Base-by-base conservation (phyloP, 2,797 vertebrate species). In the Borostomias antarcticus region DNA sequence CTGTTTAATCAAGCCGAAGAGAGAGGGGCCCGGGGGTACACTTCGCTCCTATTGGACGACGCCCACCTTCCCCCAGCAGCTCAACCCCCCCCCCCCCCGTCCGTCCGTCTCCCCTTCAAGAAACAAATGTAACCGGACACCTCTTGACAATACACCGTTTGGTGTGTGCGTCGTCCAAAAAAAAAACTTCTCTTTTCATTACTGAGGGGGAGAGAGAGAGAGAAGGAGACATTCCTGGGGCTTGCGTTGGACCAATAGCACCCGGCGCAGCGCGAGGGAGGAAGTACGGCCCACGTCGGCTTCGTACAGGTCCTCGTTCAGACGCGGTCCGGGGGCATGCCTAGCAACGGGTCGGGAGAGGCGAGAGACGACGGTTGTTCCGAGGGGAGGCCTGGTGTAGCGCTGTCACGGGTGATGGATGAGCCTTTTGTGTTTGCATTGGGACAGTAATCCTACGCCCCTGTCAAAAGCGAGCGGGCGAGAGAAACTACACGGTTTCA, bases 121-220 rank as follows among this genome's bases (percentile, higher is more conserved):
- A 77, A 21, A 79, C 67, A 63, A 68, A 77, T 63, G 66, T 47
- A 74, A 73, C 65, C 17, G 11, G 64, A 72, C 43, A 37, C 35
- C 48, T 54, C 47, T 3, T n/a, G 62, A 73, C 66, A 76, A 75
- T 72, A 52, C 66, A 61, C 66, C 72, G 81, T 83, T 85, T 88
- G 85, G 78, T 63, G 82, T 80, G 77, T 74, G 72, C 30, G 17
- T 57, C 0, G 5, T 77, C 76, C 79, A 85, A 81, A 84, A 43
- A 79, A 60, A 57, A 74, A 69, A 43, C n/a, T 60, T 66, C 59
- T 56, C 40, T 45, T 45, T 45, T 45, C 40, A 45, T 45, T 45
- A n/a, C n/a, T 45, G 6, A n/a, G 33, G 40, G n/a, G n/a, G n/a
- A n/a, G n/a, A n/a, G n/a, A n/a, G n/a, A n/a, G n/a, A 1, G 53